A percentile compares a stretch with the other conserved stretches of the same genome.
phyloP scores from a whole-genome alignment of 2,113 vertebrate species.

The Hydropotes inermis region DNA sequence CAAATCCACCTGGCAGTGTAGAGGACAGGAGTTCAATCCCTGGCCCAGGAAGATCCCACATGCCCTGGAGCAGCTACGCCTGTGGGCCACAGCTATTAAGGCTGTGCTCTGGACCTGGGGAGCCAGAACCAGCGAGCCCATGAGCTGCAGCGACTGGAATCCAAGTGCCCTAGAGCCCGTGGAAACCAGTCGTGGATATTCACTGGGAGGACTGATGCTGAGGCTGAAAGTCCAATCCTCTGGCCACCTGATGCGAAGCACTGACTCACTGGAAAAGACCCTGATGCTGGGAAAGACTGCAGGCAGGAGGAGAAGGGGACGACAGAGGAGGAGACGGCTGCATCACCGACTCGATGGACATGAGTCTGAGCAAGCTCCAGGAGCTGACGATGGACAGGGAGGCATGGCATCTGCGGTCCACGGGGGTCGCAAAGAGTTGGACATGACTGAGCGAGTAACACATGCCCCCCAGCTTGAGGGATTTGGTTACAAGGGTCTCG shows the following conservation, averaged over 20 bases:
- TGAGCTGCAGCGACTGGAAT: background rate
- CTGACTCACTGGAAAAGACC: background rate
- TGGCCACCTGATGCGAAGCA: background rate
- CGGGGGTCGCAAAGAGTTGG: background rate
- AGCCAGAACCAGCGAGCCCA: background rate
- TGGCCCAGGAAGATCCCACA: background rate
- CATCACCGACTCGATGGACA: background rate
- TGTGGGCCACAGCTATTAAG: background rate
- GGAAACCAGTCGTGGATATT: background rate
- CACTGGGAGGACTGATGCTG: background rate
- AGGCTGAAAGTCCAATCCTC: background rate
- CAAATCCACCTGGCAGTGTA: background rate
- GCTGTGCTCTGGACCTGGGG: background rate
- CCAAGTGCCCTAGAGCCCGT: background rate
- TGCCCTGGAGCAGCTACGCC: background rate
- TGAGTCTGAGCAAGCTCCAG: background rate
- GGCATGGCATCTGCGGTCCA: background rate
- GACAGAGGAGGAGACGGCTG: background rate
- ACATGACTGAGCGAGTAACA: background rate
- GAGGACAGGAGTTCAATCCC: background rate
- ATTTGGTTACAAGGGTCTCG: background rate
- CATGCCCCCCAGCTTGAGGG: background rate
- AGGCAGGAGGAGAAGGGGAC: fast-evolving
- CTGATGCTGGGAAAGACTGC: background rate
- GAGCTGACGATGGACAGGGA: background rate